Evolutionary conservation across 2,888 invertebrate genomes (phyloP).

Genomic region (Mamestra brassicae): DNA sequence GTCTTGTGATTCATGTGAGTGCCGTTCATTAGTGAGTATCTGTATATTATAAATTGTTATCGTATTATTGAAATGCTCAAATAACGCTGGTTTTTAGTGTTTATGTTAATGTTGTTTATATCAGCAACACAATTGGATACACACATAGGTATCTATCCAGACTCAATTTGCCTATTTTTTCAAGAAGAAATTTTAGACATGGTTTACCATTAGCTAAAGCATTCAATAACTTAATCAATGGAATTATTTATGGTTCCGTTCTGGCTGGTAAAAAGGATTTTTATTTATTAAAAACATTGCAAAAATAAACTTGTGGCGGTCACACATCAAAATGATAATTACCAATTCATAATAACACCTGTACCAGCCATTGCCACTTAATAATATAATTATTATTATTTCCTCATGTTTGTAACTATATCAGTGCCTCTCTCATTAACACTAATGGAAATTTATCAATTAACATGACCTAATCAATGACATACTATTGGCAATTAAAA

Average conservation of each 20-base stretch:
- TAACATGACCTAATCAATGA: conserved; percentile 8
- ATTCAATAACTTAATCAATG: not conserved
- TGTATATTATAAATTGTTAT: conserved; percentile 45
- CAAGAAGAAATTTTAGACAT: not conserved
- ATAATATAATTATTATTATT: not conserved
- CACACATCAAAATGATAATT: not conserved
- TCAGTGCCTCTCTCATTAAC: not conserved
- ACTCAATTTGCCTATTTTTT: conserved; percentile 10
- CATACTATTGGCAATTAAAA: conserved; percentile 3
- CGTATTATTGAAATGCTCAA: conserved; percentile 2
- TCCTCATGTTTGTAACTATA: conserved; percentile 1
- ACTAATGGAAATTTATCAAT: conserved; percentile 6
- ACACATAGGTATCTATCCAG: not conserved
- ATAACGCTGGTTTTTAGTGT: conserved; percentile 27
- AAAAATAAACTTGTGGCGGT: not conserved
- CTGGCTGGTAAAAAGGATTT: not conserved
- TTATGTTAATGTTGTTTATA: conserved; percentile 21
- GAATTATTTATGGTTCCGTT: not conserved
- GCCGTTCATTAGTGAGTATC: conserved; percentile 23
- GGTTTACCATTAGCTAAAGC: not conserved
- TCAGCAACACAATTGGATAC: conserved; percentile 7
- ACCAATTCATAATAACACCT: conserved; percentile 24
- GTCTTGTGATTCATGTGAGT: conserved; percentile 35
- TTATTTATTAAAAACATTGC: not conserved
- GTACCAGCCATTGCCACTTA: conserved; percentile 1